Evolutionary conservation across 2,888 invertebrate genomes (phyloP).

Genomic region (Melanophora roralis): DNA sequence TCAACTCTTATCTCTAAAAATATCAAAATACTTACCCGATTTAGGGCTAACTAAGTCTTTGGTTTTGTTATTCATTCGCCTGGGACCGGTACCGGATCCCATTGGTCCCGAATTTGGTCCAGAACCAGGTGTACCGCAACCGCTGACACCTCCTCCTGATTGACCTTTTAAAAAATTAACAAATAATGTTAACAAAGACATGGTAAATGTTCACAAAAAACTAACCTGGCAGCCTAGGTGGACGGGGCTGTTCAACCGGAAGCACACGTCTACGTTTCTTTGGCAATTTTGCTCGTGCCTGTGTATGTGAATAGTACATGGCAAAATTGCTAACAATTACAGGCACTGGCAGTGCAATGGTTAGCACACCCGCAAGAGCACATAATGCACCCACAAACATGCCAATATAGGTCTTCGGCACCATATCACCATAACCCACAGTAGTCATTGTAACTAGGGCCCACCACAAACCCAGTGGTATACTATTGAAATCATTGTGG

Average conservation of each 20-base stretch:
- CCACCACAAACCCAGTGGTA: constrained; percentile 99
- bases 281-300: constrained; percentile 98
- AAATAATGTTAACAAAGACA: neutral
- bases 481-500: constrained; percentile 98
- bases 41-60: constrained; percentile 78
- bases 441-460: constrained; percentile 99
- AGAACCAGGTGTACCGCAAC: constrained; percentile 77
- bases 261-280: constrained; percentile 98
- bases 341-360: constrained; percentile 98
- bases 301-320: constrained; percentile 96
- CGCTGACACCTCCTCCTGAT: constrained; percentile 74
- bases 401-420: constrained; percentile 97
- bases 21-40: constrained; percentile 74
- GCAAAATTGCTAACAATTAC: constrained; percentile 99
- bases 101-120: constrained; percentile 76
- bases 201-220: neutral
- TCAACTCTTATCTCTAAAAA: neutral
- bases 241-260: constrained; percentile 94
- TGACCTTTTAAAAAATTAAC: too few species aligned
- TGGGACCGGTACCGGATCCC: constrained; percentile 76
- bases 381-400: constrained; percentile 99
- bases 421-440: constrained; percentile 99
- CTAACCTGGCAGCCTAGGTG: constrained; percentile 71
- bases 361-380: constrained; percentile 98
- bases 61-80: constrained; percentile 77